Evolutionary conservation across 2,113 vertebrate species (phyloP).

Genomic region (Illadopsis cleaveri): DNA sequence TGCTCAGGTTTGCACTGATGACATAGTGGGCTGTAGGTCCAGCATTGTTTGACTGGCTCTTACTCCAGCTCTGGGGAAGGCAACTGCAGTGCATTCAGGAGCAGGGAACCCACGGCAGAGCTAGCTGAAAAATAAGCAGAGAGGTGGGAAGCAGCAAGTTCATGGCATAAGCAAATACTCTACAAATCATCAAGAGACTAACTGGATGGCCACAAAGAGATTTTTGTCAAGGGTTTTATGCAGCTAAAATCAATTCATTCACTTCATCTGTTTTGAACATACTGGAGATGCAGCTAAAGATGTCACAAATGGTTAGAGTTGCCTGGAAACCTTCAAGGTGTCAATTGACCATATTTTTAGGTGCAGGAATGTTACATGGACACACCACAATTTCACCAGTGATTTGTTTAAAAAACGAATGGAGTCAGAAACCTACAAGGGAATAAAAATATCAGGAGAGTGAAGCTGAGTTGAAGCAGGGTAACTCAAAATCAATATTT

Average conservation of each 20-base stretch:
- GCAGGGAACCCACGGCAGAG: conserved; percentile 1
- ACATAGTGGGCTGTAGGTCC: not conserved
- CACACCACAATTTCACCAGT: conserved; percentile 76
- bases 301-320: conserved; percentile 87
- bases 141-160: conserved; percentile 55
- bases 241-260: conserved; percentile 82
- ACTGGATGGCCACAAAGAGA: conserved; percentile 72
- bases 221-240: conserved; percentile 74
- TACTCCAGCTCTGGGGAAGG: not conserved
- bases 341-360: conserved; percentile 84
- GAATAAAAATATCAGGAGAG: conserved; percentile 81
- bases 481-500: conserved; percentile 91
- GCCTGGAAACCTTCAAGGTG: conserved; percentile 79
- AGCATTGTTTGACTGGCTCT: not conserved
- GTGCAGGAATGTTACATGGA: conserved; percentile 76
- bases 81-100: not conserved
- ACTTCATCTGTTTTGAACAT: conserved; percentile 76
- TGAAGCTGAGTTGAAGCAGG: conserved; percentile 82
- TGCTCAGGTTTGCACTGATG: not conserved
- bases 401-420: conserved; percentile 79
- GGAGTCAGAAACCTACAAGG: conserved; percentile 81
- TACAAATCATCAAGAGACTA: conserved; percentile 77
- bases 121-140: conserved; percentile 39
- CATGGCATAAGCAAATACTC: conserved; percentile 65
- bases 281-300: conserved; percentile 65